Percentiles rank a stretch among this genome's conserved stretches.
Evolutionary conservation across 2,888 invertebrate genomes (phyloP).

Genomic region (Toxonevra muliebris): DNA sequence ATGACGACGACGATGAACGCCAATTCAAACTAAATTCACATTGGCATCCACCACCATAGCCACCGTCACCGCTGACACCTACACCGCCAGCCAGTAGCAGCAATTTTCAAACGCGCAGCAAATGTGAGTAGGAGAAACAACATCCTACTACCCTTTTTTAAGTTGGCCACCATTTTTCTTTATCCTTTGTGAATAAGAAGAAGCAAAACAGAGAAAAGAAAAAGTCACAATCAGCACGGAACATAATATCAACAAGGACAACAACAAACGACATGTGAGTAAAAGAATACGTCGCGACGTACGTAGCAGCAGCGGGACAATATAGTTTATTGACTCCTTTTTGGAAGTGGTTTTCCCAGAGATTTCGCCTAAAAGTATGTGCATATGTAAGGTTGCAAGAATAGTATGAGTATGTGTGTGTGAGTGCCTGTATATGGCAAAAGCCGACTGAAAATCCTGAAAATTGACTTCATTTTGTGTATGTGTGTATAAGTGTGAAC

Average conservation of each 20-base stretch:
- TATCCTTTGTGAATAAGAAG: neutral
- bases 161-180: constrained; percentile 4
- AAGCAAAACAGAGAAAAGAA: neutral
- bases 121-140: neutral
- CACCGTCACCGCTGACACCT: neutral
- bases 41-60: neutral
- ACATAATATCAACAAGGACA: constrained; percentile 18
- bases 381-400: neutral
- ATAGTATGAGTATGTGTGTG: neutral
- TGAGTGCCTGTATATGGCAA: constrained; percentile 39
- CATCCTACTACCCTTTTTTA: neutral
- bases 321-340: constrained; percentile 59
- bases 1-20: neutral
- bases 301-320: neutral
- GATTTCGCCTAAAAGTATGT: constrained; percentile 49
- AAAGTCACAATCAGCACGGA: neutral
- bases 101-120: neutral
- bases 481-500: constrained; percentile 5
- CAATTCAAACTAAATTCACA: constrained; percentile 19
- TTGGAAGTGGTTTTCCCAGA: constrained; percentile 56
- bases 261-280: constrained; percentile 1
- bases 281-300: neutral
- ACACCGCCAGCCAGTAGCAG: neutral
- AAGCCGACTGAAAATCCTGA: constrained; percentile 55
- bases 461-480: constrained; percentile 53